Evolutionary conservation across 2,113 vertebrate species (phyloP).

Genomic region (Corythornis cristatus): DNA sequence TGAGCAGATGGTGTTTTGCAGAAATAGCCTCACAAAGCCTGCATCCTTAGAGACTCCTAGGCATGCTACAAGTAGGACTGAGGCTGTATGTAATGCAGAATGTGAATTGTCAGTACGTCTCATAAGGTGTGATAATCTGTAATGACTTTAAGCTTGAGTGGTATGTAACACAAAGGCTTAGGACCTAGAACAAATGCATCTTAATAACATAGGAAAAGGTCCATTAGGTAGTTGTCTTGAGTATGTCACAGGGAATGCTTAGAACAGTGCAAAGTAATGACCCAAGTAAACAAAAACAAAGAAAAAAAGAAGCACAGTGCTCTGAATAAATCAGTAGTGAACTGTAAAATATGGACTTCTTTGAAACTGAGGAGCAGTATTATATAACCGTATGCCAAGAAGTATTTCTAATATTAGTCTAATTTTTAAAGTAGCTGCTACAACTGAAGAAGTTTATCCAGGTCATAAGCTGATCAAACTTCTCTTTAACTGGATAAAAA

Average conservation of each 20-base stretch:
- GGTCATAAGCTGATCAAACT: background rate
- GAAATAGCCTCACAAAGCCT: background rate
- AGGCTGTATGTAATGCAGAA: fast-evolving
- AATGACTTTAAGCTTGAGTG: background rate
- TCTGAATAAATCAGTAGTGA: background rate
- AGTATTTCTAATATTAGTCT: background rate
- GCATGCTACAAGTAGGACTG: background rate
- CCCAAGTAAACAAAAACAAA: background rate
- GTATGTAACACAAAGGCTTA: background rate
- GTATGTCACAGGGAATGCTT: background rate
- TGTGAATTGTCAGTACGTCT: background rate
- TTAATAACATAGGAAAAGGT: background rate
- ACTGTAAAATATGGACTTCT: background rate
- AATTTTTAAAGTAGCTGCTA: background rate
- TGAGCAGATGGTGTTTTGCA: background rate
- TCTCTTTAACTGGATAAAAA: background rate
- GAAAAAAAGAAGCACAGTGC: background rate
- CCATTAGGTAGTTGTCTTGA: background rate
- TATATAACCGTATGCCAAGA: background rate
- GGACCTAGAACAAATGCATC: background rate
- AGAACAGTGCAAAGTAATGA: background rate
- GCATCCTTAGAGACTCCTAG: background rate
- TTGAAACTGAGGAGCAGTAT: background rate
- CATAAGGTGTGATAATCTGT: fast-evolving
- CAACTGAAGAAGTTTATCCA: background rate